Conservation (phyloP, 2,888 invertebrate genomes). For the Brenthis daphne region DNA sequence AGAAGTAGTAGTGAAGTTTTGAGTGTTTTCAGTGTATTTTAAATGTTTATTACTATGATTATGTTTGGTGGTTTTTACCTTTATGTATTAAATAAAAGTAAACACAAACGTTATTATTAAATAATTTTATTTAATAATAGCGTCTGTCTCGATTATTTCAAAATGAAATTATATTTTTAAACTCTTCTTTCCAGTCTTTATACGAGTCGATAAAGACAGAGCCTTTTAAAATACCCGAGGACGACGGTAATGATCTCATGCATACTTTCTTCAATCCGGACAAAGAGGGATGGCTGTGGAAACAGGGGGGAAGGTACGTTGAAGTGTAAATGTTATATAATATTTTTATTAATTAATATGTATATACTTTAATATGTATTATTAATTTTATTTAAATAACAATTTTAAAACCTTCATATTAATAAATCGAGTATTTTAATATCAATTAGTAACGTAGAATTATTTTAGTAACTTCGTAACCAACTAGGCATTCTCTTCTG, state of each 20-base stretch:
- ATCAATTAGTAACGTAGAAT: too few relatives aligned
- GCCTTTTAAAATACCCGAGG: constrained; percentile 99
- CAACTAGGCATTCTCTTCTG: too few relatives aligned
- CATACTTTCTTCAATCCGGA: constrained; percentile 99
- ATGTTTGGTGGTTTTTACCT: too few relatives aligned
- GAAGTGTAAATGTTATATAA: background rate
- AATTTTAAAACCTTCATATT: too few relatives aligned
- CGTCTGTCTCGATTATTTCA: background rate
- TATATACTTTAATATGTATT: background rate
- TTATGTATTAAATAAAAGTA: too few relatives aligned
- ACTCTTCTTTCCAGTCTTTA: constrained; percentile 86
- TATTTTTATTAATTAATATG: background rate
- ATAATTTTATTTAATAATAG: background rate
- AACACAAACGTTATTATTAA: too few relatives aligned
- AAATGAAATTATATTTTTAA: constrained; percentile 1
- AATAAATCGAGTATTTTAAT: too few relatives aligned
- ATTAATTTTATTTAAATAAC: too few relatives aligned
- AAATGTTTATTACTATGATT: too few relatives aligned
- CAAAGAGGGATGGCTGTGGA: constrained; percentile 99
- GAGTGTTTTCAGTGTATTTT: too few relatives aligned
- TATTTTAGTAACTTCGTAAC: too few relatives aligned
- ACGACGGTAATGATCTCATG: constrained; percentile 99
- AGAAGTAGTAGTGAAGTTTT: too few relatives aligned
- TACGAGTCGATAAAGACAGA: constrained; percentile 99
- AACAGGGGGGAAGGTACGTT: constrained; percentile 91